These are phyloP conservation scores for Zygothrica quintamaculata DNA, from an alignment of 2,888 invertebrate species.

Conservation along the genomic window DNA sequence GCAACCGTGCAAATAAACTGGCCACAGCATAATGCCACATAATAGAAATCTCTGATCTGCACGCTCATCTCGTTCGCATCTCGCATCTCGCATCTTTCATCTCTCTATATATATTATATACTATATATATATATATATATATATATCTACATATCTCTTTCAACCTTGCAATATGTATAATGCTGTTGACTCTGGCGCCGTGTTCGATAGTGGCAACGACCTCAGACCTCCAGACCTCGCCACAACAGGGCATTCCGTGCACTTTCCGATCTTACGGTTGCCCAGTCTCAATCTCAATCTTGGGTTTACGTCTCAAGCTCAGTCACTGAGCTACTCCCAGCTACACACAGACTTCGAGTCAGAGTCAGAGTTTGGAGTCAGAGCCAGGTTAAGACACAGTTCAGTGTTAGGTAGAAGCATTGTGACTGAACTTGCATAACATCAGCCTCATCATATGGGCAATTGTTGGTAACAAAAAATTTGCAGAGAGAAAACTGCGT, in stretches of 20 bases:
- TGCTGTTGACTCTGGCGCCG: constrained; percentile 11
- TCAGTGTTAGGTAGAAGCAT: constrained; percentile 4
- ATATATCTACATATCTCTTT: not conserved
- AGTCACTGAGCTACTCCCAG: too few relatives aligned
- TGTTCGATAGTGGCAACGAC: constrained; percentile 40
- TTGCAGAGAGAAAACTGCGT: constrained; percentile 25
- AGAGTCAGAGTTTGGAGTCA: too few relatives aligned
- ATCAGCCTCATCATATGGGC: constrained; percentile 40
- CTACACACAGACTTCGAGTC: too few relatives aligned
- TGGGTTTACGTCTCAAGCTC: too few relatives aligned
- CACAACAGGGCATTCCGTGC: not conserved
- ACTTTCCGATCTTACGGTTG: constrained; percentile 2
- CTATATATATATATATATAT: not conserved
- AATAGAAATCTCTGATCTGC: constrained; percentile 23
- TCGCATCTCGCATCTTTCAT: too few relatives aligned
- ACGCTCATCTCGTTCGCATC: too few relatives aligned
- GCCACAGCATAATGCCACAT: not conserved
- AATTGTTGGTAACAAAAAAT: not conserved
- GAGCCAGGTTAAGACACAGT: too few relatives aligned
- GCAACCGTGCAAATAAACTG: constrained; percentile 3
- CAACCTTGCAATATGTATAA: constrained; percentile 10
- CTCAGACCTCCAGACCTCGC: constrained; percentile 1
- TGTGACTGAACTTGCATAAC: constrained; percentile 48
- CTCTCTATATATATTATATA: too few relatives aligned
- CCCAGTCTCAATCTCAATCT: constrained; percentile 28